These are phyloP conservation scores for Drosophila lacertosa DNA, from an alignment of 1,140 invertebrate genomes.

Conservation along the genomic window DNA sequence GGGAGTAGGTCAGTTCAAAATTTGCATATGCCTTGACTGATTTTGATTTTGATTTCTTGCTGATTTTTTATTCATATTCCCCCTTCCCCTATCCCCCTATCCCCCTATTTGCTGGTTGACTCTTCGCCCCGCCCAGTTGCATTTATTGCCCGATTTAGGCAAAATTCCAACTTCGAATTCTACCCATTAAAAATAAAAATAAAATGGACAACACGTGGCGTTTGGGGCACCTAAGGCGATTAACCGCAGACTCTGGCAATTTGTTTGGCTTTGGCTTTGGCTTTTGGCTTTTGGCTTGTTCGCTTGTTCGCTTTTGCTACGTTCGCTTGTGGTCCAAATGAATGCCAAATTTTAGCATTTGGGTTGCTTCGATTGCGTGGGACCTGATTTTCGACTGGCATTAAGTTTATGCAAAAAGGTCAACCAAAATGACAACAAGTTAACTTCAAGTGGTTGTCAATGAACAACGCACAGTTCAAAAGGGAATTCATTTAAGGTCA, in stretches of 20 bases:
- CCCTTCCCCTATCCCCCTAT: background rate
- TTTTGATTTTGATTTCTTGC: slow-evolving; percentile 79
- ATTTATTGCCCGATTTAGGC: slow-evolving; percentile 44
- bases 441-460: slow-evolving; percentile 2
- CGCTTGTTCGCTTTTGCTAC: too few species aligned
- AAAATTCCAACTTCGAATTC: slow-evolving; percentile 9
- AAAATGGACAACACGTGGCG: slow-evolving; percentile 31
- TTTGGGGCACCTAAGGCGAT: slow-evolving; percentile 45
- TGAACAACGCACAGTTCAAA: background rate
- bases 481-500: background rate
- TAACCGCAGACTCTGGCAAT: slow-evolving; percentile 48
- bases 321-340: background rate
- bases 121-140: slow-evolving; percentile 35
- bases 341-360: slow-evolving; percentile 37
- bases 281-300: slow-evolving; percentile 5
- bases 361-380: slow-evolving; percentile 24
- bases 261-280: slow-evolving; percentile 39
- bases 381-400: slow-evolving; percentile 17
- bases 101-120: too few species aligned
- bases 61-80: slow-evolving; percentile 79
- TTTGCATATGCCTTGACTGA: slow-evolving; percentile 74
- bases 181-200: too few species aligned
- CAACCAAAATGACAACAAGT: background rate
- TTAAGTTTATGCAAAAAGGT: slow-evolving; percentile 30
- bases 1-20: slow-evolving; percentile 82